phyloP scores from a whole-genome alignment of 92 coral and sea anemone species.

The Heteractis magnifica region DNA sequence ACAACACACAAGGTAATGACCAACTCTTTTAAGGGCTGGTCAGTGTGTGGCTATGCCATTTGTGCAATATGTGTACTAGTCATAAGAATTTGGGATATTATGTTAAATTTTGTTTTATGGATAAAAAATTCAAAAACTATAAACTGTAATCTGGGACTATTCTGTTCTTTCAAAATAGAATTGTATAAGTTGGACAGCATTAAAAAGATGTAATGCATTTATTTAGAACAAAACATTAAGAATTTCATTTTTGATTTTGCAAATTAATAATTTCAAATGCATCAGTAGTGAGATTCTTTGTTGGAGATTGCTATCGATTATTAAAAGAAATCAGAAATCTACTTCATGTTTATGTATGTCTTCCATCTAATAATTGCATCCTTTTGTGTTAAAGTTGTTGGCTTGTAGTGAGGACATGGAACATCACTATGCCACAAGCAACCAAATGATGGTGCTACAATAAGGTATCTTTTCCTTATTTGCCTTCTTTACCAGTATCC shows the following conservation, averaged over 20 bases:
- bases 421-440: slow-evolving; percentile 34
- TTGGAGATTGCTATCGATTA: not conserved
- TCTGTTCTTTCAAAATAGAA: too few species aligned
- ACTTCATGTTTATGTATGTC: not conserved
- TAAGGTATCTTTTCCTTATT: slow-evolving; percentile 29
- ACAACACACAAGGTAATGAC: slow-evolving; percentile 36
- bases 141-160: too few species aligned
- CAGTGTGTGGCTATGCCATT: slow-evolving; percentile 22
- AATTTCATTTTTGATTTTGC: not conserved
- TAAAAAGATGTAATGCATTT: not conserved
- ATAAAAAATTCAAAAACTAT: not conserved
- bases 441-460: slow-evolving; percentile 19
- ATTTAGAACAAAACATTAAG: too few species aligned
- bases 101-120: not conserved
- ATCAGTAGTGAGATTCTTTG: not conserved
- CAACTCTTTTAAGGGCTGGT: slow-evolving; percentile 20
- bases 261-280: not conserved
- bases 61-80: not conserved
- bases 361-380: slow-evolving; percentile 12
- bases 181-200: not conserved
- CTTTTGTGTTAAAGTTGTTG: slow-evolving; percentile 36
- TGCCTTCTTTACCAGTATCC: not conserved
- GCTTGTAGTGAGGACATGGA: slow-evolving; percentile 37
- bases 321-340: not conserved
- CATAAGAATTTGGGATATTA: not conserved